phyloP scores from a whole-genome alignment of 2,888 invertebrate species.

The Lasioglossum marginatum region DNA sequence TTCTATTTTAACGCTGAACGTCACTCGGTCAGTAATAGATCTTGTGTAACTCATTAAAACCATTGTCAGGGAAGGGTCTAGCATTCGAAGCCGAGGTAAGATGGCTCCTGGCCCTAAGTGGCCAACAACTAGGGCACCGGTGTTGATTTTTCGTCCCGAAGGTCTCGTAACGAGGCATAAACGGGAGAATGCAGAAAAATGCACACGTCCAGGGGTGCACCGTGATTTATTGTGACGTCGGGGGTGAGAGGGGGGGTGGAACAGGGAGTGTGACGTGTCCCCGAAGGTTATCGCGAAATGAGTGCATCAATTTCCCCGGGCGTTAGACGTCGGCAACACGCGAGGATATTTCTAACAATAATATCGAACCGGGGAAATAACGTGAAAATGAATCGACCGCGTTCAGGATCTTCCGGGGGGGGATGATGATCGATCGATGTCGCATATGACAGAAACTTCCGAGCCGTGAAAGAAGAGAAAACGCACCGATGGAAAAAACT shows the following conservation, averaged over 20 bases:
- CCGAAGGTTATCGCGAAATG: slow-evolving; percentile 60
- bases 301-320: slow-evolving; percentile 49
- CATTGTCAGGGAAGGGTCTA: not conserved
- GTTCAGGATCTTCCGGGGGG: not conserved
- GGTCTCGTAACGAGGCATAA: slow-evolving; percentile 17
- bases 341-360: slow-evolving; percentile 56
- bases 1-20: not conserved
- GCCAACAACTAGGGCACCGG: not conserved
- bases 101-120: not conserved
- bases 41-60: not conserved
- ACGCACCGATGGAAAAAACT: not conserved
- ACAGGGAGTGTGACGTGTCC: slow-evolving; percentile 18
- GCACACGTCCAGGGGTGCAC: slow-evolving; percentile 21
- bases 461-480: not conserved
- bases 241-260: not conserved
- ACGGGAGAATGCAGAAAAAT: slow-evolving; percentile 11
- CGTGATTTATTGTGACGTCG: slow-evolving; percentile 40
- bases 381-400: slow-evolving; percentile 44
- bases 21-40: not conserved
- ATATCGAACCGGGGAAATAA: slow-evolving; percentile 54
- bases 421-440: not conserved
- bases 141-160: not conserved
- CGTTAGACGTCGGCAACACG: slow-evolving; percentile 40
- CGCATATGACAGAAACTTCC: not conserved
- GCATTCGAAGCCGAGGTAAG: not conserved